Evolutionary conservation across 1,140 invertebrate species (phyloP), one percentile per base, ranked within the genome.

Genomic region (Meteorus sp.): DNA sequence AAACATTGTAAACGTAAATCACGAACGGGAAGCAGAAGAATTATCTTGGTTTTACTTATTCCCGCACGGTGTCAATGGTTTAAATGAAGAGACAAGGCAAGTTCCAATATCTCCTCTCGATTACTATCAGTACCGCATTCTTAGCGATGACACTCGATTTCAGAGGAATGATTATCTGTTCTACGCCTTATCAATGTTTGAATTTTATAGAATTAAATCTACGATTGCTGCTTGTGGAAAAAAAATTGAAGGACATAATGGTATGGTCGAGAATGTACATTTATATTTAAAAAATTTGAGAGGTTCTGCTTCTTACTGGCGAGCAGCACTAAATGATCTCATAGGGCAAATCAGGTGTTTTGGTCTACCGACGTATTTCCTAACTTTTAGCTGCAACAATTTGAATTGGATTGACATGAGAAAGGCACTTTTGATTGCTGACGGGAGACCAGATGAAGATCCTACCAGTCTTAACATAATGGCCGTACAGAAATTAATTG

Each of bases 1-100:
- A n/a, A 76, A 74, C 60, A 69, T 74, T 50, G 68, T 74, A 7
- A 75, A 73, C 61, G 66, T 64, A 47, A 56, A 1, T 50, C 57
- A 66, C 60, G 73, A 78, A 62, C 20, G 63, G 17, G 71, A 67
- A 70, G 67, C 71, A 60, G 78, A 79, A 70, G 74, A 80, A 62
- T 72, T 77, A 50, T 62, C 72, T 0, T 79, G 72, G 69, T 78
- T 54, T 45, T 53, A 62, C 47, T 58, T 77, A 5, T 78, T 77
- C 60, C 76, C 75, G n/a, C 68, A 75, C 62, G 76, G 72, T 0
- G 63, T 53, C 31, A 75, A 76, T 58, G 72, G 75, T 29, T 70
- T 80, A 8, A 68, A 69, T n/a, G n/a, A n/a, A 56, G 71, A 77
- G 54, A 29, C 61, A 57, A 56, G 74, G 45, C 48, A 57, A 22